Conservation (phyloP, 2,113 vertebrate genomes). For the Cervus canadensis region DNA sequence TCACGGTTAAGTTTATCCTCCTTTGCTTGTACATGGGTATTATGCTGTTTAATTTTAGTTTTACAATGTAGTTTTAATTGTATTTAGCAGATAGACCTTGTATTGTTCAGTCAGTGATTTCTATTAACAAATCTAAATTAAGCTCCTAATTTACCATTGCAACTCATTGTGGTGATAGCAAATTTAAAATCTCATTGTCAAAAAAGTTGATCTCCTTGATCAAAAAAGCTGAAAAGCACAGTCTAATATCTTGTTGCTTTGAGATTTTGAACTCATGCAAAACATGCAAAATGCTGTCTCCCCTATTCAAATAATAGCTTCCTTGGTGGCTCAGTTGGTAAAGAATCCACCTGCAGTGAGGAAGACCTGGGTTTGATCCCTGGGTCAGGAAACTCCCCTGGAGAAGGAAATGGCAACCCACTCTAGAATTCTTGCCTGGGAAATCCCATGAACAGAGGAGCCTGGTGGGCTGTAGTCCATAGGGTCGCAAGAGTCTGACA, state of each 20-base stretch:
- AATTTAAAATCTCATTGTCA: not conserved
- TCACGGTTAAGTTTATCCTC: not conserved
- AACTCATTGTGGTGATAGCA: not conserved
- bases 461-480: not conserved
- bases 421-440: not conserved
- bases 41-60: too few relatives aligned
- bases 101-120: not conserved
- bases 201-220: not conserved
- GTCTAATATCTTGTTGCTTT: not conserved
- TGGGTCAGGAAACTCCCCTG: not conserved
- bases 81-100: not conserved
- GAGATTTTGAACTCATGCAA: not conserved
- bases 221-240: not conserved
- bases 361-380: not conserved
- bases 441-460: not conserved
- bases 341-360: not conserved
- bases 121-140: not conserved
- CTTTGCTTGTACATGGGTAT: rapidly evolving
- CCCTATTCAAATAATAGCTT: not conserved
- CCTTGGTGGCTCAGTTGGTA: not conserved
- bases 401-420: not conserved
- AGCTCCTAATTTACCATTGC: not conserved
- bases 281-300: not conserved
- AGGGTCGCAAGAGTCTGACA: not conserved
- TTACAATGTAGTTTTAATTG: not conserved